Conservation (phyloP, 1,140 invertebrate species). For the Platyscapa corneri region DNA sequence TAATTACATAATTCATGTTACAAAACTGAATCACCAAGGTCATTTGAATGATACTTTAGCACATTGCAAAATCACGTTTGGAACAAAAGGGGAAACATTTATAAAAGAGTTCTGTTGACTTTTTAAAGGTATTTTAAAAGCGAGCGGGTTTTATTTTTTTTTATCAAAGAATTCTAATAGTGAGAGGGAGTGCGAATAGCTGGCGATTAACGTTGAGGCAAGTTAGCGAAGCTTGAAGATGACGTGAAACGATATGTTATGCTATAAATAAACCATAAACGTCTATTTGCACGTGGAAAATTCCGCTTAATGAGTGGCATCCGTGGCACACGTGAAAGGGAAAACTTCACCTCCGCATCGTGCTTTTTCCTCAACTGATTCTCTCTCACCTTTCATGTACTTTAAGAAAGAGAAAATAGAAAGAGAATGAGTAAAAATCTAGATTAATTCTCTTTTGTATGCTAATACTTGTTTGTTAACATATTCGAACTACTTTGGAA, state of each 20-base stretch:
- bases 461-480: conserved; percentile 51
- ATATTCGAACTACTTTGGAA: conserved; percentile 22
- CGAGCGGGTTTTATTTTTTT: not conserved
- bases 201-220: conserved; percentile 30
- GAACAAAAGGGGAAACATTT: no score
- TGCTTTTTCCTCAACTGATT: not conserved
- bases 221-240: conserved; percentile 52
- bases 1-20: no score
- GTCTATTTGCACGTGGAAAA: conserved; percentile 54
- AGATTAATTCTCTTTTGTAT: conserved; percentile 51
- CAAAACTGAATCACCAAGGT: no score
- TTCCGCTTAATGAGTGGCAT: conserved; percentile 44
- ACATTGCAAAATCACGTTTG: no score
- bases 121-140: not conserved
- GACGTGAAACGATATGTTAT: conserved; percentile 44
- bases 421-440: conserved; percentile 20
- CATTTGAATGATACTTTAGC: no score
- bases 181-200: conserved; percentile 18
- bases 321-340: conserved; percentile 14
- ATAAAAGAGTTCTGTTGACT: not conserved
- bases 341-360: conserved; percentile 1
- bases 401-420: no score
- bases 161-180: not conserved
- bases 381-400: not conserved
- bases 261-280: conserved; percentile 52